Percentiles rank a stretch among this genome's conserved stretches.
Conservation (phyloP, 1,140 invertebrate species). For the Drosophila pseudoananassae region DNA sequence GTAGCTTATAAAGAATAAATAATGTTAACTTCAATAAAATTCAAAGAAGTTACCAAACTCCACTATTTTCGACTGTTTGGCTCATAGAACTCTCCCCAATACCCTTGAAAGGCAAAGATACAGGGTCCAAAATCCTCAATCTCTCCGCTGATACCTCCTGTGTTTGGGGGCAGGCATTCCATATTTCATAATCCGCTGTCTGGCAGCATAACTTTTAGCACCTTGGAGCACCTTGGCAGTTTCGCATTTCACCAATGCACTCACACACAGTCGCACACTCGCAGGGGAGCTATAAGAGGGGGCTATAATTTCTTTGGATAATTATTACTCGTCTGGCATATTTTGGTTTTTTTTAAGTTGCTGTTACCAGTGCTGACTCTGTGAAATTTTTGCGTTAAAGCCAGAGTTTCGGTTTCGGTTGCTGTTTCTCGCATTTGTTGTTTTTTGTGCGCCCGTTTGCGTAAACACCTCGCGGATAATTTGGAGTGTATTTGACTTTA, state of each 20-base stretch:
- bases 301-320: conserved; percentile 71
- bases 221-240: conserved; percentile 50
- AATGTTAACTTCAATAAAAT: too few species aligned
- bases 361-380: conserved; percentile 55
- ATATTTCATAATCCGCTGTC: conserved; percentile 54
- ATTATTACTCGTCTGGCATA: conserved; percentile 60
- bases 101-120: not conserved
- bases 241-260: conserved; percentile 56
- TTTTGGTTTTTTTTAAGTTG: conserved; percentile 14
- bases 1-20: too few species aligned
- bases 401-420: conserved; percentile 32
- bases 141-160: conserved; percentile 3
- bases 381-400: conserved; percentile 53
- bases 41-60: too few species aligned
- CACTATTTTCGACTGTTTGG: too few species aligned
- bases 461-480: conserved; percentile 66
- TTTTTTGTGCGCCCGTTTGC: conserved; percentile 56
- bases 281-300: not conserved
- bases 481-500: conserved; percentile 32
- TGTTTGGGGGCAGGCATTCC: conserved; percentile 24
- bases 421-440: conserved; percentile 4
- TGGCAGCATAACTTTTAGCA: conserved; percentile 56
- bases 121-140: conserved; percentile 13
- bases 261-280: conserved; percentile 12
- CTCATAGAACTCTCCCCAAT: not conserved